phyloP scores from a whole-genome alignment of 2,113 vertebrate genomes.

The Cephalopholis sonnerati region DNA sequence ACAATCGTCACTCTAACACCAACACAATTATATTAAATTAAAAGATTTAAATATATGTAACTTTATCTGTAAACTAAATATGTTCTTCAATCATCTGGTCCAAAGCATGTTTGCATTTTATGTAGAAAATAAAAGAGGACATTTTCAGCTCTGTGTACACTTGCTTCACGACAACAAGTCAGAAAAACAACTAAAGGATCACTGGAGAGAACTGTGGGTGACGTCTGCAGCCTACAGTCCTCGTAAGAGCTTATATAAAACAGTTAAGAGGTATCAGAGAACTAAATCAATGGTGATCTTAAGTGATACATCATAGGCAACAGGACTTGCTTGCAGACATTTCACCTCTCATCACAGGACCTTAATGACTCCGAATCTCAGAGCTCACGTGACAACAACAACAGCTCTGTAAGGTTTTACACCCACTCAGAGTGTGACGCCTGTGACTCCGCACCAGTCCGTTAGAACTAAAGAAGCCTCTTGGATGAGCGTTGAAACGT shows the following conservation, averaged over 20 bases:
- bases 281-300: too few relatives aligned
- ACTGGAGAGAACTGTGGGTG: background rate
- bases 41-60: slow-evolving; percentile 43
- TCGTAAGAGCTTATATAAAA: background rate
- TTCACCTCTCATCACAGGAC: too few relatives aligned
- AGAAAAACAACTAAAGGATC: background rate
- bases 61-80: slow-evolving; percentile 29
- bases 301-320: too few relatives aligned
- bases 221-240: background rate
- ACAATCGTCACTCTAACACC: background rate
- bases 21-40: slow-evolving; percentile 25
- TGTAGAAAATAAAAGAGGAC: background rate
- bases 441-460: too few relatives aligned
- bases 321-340: too few relatives aligned
- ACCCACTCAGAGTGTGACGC: too few relatives aligned
- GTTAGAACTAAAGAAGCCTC: too few relatives aligned
- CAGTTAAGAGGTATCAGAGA: background rate
- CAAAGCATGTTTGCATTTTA: background rate
- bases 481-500: too few relatives aligned
- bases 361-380: too few relatives aligned
- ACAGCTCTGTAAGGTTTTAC: too few relatives aligned
- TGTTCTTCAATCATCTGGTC: slow-evolving; percentile 15
- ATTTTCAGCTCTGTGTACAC: background rate
- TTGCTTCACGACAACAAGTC: background rate
- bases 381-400: too few relatives aligned